Percentiles rank a stretch among this genome's conserved stretches.
Evolutionary conservation across 2,888 invertebrate genomes (phyloP).

Genomic region (Pimpla rufipes): DNA sequence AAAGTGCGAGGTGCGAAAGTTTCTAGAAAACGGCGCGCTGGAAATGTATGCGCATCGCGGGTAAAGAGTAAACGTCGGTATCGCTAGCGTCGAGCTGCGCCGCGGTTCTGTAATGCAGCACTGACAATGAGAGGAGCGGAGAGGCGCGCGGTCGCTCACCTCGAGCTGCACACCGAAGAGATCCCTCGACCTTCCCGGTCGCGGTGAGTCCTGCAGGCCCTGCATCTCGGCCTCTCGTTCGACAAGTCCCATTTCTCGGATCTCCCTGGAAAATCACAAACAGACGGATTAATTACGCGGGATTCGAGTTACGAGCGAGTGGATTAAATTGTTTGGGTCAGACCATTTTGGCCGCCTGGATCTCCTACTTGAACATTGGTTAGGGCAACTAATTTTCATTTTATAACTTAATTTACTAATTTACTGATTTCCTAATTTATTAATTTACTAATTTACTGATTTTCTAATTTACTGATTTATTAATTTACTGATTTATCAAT

Average conservation of each 20-base stretch:
- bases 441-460: too few relatives aligned
- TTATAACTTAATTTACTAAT: too few relatives aligned
- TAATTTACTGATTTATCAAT: too few relatives aligned
- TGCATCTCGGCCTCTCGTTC: conserved; percentile 81
- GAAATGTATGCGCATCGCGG: background rate
- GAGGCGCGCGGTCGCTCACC: conserved; percentile 83
- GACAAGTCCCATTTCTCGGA: conserved; percentile 81
- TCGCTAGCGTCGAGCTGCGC: background rate
- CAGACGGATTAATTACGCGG: conserved; percentile 1
- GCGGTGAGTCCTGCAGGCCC: conserved; percentile 82
- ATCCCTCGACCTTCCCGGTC: conserved; percentile 87
- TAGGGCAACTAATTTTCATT: too few relatives aligned
- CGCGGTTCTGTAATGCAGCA: background rate
- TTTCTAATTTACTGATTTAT: too few relatives aligned
- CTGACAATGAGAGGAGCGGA: background rate
- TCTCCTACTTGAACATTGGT: too few relatives aligned
- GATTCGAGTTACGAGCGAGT: too few relatives aligned
- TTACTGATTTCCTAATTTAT: too few relatives aligned
- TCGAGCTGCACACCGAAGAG: conserved; percentile 89
- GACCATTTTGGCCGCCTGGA: too few relatives aligned
- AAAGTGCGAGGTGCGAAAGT: background rate
- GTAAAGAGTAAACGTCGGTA: background rate
- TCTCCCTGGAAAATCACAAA: conserved; percentile 54
- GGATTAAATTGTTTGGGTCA: too few relatives aligned
- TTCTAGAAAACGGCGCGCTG: background rate